phyloP scores from a whole-genome alignment of 2,888 invertebrate species.

The Chrysolina haemoptera region DNA sequence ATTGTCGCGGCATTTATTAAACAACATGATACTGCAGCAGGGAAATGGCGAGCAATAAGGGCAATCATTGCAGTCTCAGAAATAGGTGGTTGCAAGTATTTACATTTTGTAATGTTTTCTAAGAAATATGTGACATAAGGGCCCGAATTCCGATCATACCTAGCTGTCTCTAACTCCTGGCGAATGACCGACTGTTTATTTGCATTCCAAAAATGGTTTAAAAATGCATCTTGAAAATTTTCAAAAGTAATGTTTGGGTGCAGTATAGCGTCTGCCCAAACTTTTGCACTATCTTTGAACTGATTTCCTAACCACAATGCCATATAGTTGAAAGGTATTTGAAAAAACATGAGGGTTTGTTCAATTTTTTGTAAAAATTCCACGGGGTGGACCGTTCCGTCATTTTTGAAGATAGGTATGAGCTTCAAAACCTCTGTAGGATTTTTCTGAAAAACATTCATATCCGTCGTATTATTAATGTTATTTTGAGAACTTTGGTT shows the following conservation, averaged over 20 bases:
- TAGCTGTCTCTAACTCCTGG: background rate
- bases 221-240: background rate
- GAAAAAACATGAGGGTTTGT: background rate
- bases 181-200: background rate
- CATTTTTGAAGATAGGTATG: background rate
- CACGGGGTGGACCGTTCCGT: background rate
- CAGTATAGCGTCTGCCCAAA: background rate
- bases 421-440: background rate
- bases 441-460: background rate
- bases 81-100: background rate
- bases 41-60: background rate
- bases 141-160: background rate
- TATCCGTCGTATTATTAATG: background rate
- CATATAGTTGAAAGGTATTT: background rate
- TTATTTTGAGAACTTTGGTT: background rate
- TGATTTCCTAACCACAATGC: background rate
- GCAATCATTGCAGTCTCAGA: background rate
- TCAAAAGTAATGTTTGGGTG: background rate
- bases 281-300: background rate
- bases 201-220: conserved; percentile 5
- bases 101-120: background rate
- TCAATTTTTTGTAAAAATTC: conserved; percentile 3
- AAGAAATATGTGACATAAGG: background rate
- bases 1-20: background rate
- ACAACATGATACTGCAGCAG: background rate